Conservation (phyloP, 53 echinoderm and acorn worm genomes). For the Stichopus horrens region DNA sequence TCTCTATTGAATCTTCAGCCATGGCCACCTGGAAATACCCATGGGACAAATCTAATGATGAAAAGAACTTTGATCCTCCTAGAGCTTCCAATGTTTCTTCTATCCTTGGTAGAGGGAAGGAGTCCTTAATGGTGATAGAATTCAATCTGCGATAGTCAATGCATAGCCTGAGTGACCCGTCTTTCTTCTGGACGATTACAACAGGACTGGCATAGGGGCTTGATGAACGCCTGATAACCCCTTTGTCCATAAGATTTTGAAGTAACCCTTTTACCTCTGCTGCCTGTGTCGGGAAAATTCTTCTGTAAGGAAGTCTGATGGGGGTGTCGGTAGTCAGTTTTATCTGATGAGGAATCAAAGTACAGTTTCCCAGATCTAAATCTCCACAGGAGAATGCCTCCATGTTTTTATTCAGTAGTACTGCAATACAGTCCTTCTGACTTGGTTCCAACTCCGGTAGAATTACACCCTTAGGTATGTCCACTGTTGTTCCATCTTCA, state of each 20-base stretch:
- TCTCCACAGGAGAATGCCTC: constrained; percentile 55
- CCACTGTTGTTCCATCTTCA: constrained; percentile 31
- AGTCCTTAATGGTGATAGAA: constrained; percentile 56
- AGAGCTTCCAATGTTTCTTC: constrained; percentile 62
- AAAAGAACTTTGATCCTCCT: constrained; percentile 56
- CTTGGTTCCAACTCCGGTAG: constrained; percentile 16
- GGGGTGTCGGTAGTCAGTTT: constrained; percentile 42
- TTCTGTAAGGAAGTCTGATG: constrained; percentile 53
- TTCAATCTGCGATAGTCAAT: constrained; percentile 63
- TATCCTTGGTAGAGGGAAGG: constrained; percentile 60
- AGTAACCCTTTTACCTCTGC: constrained; percentile 53
- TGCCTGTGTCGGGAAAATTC: constrained; percentile 52
- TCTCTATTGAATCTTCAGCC: constrained; percentile 53
- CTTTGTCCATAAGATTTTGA: constrained; percentile 56
- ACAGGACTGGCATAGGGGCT: constrained; percentile 71
- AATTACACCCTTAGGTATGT: constrained; percentile 44
- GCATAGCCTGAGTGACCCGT: constrained; percentile 53
- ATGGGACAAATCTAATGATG: constrained; percentile 60
- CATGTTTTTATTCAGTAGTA: constrained; percentile 50
- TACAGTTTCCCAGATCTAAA: constrained; percentile 64
- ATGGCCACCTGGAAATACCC: constrained; percentile 71
- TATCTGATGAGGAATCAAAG: constrained; percentile 62
- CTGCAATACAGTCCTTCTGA: constrained; percentile 32
- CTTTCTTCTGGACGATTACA: constrained; percentile 62
- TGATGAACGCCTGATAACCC: constrained; percentile 50